Percentiles rank a stretch among this genome's conserved stretches.
Evolutionary conservation across 2,888 invertebrate genomes (phyloP).

Genomic region (Cylloceria caligata): DNA sequence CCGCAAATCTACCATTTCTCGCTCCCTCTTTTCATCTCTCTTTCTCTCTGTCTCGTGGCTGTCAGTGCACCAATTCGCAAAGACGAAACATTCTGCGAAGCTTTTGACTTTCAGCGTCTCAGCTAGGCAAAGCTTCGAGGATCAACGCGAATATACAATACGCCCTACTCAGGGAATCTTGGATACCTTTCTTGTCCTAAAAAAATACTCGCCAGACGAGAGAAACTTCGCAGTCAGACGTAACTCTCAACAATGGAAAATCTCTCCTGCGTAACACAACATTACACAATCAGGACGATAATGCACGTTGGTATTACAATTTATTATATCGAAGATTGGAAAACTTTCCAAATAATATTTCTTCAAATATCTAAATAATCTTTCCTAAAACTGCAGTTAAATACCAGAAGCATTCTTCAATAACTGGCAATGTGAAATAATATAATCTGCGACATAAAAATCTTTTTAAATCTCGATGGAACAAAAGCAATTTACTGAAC

Average conservation of each 20-base stretch:
- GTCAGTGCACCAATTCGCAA: constrained; percentile 56
- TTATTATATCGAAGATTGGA: not conserved
- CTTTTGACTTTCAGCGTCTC: constrained; percentile 51
- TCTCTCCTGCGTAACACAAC: constrained; percentile 6
- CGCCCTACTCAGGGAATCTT: not conserved
- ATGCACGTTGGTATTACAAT: not conserved
- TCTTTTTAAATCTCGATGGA: too few species aligned
- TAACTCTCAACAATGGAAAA: constrained; percentile 11
- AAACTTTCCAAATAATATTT: too few species aligned
- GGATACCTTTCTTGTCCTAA: constrained; percentile 1
- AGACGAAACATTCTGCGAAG: constrained; percentile 28
- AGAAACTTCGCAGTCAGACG: constrained; percentile 6
- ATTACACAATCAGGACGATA: not conserved
- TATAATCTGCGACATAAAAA: too few species aligned
- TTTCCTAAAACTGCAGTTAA: too few species aligned
- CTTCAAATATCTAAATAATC: too few species aligned
- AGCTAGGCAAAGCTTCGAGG: constrained; percentile 29
- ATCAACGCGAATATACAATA: constrained; percentile 48
- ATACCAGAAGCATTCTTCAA: too few species aligned
- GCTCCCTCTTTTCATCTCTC: constrained; percentile 27
- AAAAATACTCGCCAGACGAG: constrained; percentile 35
- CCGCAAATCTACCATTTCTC: constrained; percentile 21
- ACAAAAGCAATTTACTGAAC: too few species aligned
- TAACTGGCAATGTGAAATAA: too few species aligned
- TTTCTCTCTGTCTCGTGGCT: constrained; percentile 25